Evolutionary conservation across 2,797 vertebrate genomes (phyloP).

Genomic region (Acanthurus leucopareius): DNA sequence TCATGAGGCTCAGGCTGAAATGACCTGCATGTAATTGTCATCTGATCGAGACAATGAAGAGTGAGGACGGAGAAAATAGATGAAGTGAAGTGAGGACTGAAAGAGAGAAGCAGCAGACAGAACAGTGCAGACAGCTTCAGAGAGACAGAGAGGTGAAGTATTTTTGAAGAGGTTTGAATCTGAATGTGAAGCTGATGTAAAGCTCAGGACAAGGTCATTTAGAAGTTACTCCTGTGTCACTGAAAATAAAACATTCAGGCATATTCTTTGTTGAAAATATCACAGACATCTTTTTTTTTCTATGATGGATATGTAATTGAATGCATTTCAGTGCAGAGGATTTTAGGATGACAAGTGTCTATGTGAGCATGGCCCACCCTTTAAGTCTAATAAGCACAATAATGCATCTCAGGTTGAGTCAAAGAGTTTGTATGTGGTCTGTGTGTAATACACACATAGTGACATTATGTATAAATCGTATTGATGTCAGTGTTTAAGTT

Average conservation of each 20-base stretch:
- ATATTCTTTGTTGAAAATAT: not conserved
- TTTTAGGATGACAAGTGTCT: not conserved
- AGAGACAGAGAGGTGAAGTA: constrained; percentile 23
- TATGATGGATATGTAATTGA: not conserved
- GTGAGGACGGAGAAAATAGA: constrained; percentile 46
- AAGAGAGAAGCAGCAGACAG: constrained; percentile 17
- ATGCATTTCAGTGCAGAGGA: not conserved
- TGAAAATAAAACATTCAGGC: not conserved
- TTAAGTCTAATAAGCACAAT: not conserved
- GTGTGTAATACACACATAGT: not conserved
- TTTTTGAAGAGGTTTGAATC: constrained; percentile 16
- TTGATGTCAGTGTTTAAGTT: not conserved
- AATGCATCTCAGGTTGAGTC: not conserved
- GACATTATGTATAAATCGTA: too few relatives aligned
- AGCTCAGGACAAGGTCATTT: constrained; percentile 21
- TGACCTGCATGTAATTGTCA: constrained; percentile 39
- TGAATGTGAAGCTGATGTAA: not conserved
- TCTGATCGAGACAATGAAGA: constrained; percentile 53
- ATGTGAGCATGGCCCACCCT: not conserved
- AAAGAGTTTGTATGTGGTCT: not conserved
- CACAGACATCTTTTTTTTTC: not conserved
- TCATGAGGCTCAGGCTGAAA: constrained; percentile 36
- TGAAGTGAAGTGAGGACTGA: constrained; percentile 31
- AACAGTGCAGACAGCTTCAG: not conserved
- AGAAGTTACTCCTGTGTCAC: not conserved